These are phyloP conservation scores for Pogona vitticeps DNA, from an alignment of 2,113 vertebrate species.

Conservation along the genomic window DNA sequence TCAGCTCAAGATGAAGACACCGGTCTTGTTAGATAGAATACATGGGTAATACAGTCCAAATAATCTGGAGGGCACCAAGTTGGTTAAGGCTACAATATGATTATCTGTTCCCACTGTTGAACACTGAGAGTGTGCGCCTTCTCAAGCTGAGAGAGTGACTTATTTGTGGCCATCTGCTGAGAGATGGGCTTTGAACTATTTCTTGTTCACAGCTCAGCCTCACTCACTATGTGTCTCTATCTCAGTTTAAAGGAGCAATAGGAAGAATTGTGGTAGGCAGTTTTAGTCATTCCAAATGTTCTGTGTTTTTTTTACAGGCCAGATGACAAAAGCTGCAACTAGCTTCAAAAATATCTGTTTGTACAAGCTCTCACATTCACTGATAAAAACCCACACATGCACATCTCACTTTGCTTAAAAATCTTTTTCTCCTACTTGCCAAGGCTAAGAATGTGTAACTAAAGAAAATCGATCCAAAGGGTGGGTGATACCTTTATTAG, in stretches of 20 bases:
- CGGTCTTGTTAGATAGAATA: too few relatives aligned
- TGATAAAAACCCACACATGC: not conserved
- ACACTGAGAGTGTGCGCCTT: not conserved
- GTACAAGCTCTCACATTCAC: not conserved
- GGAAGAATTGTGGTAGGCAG: not conserved
- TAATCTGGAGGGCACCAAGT: too few relatives aligned
- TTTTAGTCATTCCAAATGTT: not conserved
- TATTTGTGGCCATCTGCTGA: not conserved
- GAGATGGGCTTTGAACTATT: not conserved
- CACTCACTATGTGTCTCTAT: not conserved
- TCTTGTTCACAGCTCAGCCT: constrained; percentile 1
- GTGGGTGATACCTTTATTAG: too few relatives aligned
- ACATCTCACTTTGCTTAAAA: not conserved
- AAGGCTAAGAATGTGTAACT: not conserved
- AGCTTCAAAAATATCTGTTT: not conserved
- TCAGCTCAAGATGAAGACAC: too few relatives aligned
- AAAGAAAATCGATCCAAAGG: not conserved
- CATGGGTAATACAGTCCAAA: too few relatives aligned
- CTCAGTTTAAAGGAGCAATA: not conserved
- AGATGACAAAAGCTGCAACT: not conserved
- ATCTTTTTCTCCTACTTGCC: not conserved
- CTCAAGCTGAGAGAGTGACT: not conserved
- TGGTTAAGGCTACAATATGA: too few relatives aligned
- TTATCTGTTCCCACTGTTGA: not conserved
- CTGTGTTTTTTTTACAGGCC: not conserved